Percentiles rank a stretch among this genome's conserved stretches.
phyloP scores from a whole-genome alignment of 2,888 invertebrate genomes.

The Agriopis leucophaearia region DNA sequence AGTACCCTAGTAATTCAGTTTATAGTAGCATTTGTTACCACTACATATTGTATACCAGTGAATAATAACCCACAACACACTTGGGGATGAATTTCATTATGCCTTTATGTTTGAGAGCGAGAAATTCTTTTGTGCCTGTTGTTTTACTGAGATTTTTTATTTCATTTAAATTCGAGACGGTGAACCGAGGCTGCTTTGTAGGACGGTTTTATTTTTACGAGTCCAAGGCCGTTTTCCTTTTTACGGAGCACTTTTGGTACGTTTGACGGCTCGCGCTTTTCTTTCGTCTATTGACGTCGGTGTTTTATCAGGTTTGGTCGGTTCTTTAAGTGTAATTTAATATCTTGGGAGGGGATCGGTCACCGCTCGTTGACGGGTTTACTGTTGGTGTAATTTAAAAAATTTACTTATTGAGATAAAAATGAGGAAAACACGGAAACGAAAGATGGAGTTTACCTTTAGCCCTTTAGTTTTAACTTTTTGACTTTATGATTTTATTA shows the following conservation, averaged over 20 bases:
- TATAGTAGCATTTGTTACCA: conserved; percentile 76
- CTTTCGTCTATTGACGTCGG: conserved; percentile 46
- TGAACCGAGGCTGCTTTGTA: conserved; percentile 45
- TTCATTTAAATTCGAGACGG: conserved; percentile 64
- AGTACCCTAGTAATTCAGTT: conserved; percentile 53
- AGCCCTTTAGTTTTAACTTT: no score
- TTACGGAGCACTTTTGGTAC: conserved; percentile 44
- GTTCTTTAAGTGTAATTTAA: conserved; percentile 39
- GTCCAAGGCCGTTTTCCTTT: conserved; percentile 47
- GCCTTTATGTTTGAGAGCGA: conserved; percentile 75
- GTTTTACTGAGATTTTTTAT: conserved; percentile 71
- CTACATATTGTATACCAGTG: conserved; percentile 82
- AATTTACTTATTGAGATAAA: background rate
- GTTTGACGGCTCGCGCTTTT: conserved; percentile 44
- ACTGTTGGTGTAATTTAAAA: conserved; percentile 3
- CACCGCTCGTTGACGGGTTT: conserved; percentile 19
- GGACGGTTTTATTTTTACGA: conserved; percentile 47
- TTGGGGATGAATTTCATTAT: conserved; percentile 84
- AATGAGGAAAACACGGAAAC: background rate
- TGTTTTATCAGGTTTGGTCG: conserved; percentile 44
- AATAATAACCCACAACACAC: conserved; percentile 82
- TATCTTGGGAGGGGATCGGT: conserved; percentile 33
- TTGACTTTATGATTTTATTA: no score
- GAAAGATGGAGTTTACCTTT: no score
- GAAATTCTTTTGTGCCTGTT: conserved; percentile 70